Evolutionary conservation across 2,888 invertebrate species (phyloP).

Genomic region (Andricus quercusramuli): DNA sequence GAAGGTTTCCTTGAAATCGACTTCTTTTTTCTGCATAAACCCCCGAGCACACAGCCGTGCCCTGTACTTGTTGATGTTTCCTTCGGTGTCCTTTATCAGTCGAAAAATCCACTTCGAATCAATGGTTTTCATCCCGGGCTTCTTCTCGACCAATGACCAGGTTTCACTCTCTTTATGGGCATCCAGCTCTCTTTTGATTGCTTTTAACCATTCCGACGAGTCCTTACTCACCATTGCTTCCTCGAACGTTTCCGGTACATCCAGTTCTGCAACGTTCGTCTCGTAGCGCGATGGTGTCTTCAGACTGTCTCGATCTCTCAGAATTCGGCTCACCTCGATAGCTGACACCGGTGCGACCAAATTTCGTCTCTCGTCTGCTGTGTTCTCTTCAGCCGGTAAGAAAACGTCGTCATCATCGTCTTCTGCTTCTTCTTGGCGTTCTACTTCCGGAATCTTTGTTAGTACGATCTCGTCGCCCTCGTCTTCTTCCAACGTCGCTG

Average conservation of each 20-base stretch:
- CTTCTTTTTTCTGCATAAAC: too few species aligned
- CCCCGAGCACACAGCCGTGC: slow-evolving; percentile 8
- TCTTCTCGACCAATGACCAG: slow-evolving; percentile 24
- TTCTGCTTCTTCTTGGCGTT: too few species aligned
- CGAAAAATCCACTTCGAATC: slow-evolving; percentile 49
- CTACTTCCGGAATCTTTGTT: too few species aligned
- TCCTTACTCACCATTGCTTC: slow-evolving; percentile 32
- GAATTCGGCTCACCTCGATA: too few species aligned
- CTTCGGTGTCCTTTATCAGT: neutral
- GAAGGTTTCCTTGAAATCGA: too few species aligned
- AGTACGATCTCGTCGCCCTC: too few species aligned
- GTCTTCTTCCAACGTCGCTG: too few species aligned
- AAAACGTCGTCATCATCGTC: too few species aligned
- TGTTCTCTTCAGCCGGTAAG: too few species aligned
- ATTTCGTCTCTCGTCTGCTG: too few species aligned
- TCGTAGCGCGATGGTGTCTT: slow-evolving; percentile 32
- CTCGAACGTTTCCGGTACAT: slow-evolving; percentile 24
- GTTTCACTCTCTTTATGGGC: slow-evolving; percentile 42
- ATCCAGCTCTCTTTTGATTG: slow-evolving; percentile 44
- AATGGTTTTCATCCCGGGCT: slow-evolving; percentile 10
- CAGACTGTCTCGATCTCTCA: neutral
- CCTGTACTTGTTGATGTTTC: slow-evolving; percentile 12
- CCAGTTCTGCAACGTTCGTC: neutral
- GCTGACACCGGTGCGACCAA: too few species aligned
- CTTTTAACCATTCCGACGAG: slow-evolving; percentile 29